phyloP scores from a whole-genome alignment of 2,113 vertebrate species.

The Aptenodytes forsteri region DNA sequence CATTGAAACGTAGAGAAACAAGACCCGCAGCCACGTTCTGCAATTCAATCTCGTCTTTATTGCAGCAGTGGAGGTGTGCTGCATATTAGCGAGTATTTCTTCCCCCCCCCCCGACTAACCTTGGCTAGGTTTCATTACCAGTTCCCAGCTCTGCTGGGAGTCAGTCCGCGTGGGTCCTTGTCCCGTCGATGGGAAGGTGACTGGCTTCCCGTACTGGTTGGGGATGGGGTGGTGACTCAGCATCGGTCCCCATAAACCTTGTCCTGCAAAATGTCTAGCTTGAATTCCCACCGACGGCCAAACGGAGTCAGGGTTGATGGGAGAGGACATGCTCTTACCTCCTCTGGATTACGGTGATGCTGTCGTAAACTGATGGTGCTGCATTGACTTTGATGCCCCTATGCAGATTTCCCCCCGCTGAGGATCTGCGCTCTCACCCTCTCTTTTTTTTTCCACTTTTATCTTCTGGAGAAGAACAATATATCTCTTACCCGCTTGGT shows the following conservation, averaged over 20 bases:
- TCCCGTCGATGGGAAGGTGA: fast-evolving
- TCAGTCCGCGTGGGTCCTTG: fast-evolving
- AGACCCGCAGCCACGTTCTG: constrained; percentile 71
- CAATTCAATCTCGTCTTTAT: constrained; percentile 74
- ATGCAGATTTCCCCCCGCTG: not conserved
- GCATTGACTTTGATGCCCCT: fast-evolving
- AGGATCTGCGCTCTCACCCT: not conserved
- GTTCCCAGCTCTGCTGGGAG: not conserved
- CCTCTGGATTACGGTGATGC: not conserved
- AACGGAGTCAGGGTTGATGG: not conserved
- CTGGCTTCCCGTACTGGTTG: not conserved
- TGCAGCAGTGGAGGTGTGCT: constrained; percentile 20
- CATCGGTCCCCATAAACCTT: not conserved
- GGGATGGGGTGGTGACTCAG: not conserved
- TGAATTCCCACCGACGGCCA: not conserved
- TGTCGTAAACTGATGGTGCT: not conserved
- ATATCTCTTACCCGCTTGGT: constrained; percentile 29
- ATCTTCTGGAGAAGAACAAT: constrained; percentile 39
- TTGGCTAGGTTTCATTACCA: constrained; percentile 9
- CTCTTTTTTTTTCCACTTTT: not conserved
- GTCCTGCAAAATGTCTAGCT: not conserved
- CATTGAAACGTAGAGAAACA: constrained; percentile 71
- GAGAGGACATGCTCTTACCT: not conserved
- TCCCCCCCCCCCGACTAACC: constrained; percentile 34
- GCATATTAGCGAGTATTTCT: constrained; percentile 45